These are phyloP conservation scores for Sebastes fasciatus DNA, from an alignment of 2,113 vertebrate genomes.

Conservation along the genomic window DNA sequence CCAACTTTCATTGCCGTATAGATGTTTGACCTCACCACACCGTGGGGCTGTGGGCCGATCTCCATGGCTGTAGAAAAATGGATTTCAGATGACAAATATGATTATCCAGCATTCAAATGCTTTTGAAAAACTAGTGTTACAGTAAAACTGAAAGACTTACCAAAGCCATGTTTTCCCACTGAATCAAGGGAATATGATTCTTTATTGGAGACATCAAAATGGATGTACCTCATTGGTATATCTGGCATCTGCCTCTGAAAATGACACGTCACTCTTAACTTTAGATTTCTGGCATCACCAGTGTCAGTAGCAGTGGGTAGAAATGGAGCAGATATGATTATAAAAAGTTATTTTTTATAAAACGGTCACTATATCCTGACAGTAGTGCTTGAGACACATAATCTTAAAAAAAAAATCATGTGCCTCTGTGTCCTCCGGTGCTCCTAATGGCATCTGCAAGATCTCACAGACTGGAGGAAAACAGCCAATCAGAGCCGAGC, in stretches of 20 bases:
- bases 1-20: conserved; percentile 71
- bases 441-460: too few relatives aligned
- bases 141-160: conserved; percentile 55
- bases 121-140: not conserved
- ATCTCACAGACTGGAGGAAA: too few relatives aligned
- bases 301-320: too few relatives aligned
- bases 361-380: too few relatives aligned
- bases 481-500: too few relatives aligned
- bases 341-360: too few relatives aligned
- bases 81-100: not conserved
- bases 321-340: too few relatives aligned
- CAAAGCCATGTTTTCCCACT: conserved; percentile 84
- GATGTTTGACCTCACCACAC: conserved; percentile 78
- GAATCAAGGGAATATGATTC: conserved; percentile 83
- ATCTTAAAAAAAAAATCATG: too few relatives aligned
- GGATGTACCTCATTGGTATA: conserved; percentile 77
- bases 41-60: conserved; percentile 81
- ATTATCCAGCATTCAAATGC: not conserved
- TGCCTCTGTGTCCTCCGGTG: too few relatives aligned
- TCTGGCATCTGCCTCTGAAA: conserved; percentile 79
- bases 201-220: conserved; percentile 73
- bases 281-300: not conserved
- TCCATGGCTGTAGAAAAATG: conserved; percentile 73
- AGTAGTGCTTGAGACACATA: too few relatives aligned
- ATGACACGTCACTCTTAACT: conserved; percentile 9